Base-by-base conservation (phyloP, 2,797 vertebrate genomes). In the Gymnoscopelus microlampas region DNA sequence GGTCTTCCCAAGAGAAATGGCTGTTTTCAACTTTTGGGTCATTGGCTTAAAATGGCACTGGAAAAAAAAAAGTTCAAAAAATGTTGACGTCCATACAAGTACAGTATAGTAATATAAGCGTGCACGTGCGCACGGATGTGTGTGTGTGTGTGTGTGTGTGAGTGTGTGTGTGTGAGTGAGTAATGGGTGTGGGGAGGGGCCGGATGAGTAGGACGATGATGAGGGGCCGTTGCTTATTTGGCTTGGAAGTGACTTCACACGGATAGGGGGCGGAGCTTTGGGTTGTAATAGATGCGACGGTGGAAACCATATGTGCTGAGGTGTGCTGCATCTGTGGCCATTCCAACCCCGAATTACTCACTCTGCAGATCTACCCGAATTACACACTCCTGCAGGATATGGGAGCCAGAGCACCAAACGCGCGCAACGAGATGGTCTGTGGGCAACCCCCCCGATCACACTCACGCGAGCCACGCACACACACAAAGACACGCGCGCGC, bases 201-300 rank as follows among this genome's bases (percentile, higher is more conserved):
- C 54, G 81, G 60, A 53, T 73, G 50, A n/a, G 54, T 60, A 73
- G 50, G 2, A 53, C 35, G 81, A 70, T 24, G 50, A 60, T 63
- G 67, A 55, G 66, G 70, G 60, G 67, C 63, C 78, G 77, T 85
- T 87, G 81, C 92, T 94, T 95, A 93, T 95, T 96, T 96, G 89
- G 81, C 84, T 95, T 96, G 94, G 95, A 95, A 54, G 60, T 26
- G 29, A 92, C 93, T 94, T 94, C 92, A 93, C 88, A 93, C 77
- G 87, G 89, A 58, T 4, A 73, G 79, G 81, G 82, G 81, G 75
- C 32, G 32, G 32, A 7, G 32, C 32, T 6, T 35, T 32, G 29
- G 29, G 5, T 19, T 75, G 82, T 77, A 84, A 90, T 86, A 76
- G 61, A 87, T 72, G 67, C 63, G 35, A 75, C 54, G 76, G 85